Conservation (phyloP, 2,797 vertebrate genomes). For the Carapus acus region DNA sequence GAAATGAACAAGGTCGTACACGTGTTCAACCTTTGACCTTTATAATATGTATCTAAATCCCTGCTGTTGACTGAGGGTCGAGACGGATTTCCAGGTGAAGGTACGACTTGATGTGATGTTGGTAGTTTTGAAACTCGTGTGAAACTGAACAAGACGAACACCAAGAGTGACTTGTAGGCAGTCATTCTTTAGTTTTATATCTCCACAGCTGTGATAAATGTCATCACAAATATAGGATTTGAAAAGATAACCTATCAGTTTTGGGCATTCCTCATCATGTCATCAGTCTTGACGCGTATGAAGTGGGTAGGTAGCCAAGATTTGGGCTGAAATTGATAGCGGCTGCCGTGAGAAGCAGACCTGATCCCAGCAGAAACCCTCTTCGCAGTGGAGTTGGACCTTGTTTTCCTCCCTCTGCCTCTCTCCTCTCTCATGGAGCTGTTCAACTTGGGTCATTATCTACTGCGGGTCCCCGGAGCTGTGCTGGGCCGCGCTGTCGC, state of each 20-base stretch:
- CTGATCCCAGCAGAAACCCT: slow-evolving; percentile 2
- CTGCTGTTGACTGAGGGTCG: slow-evolving; percentile 17
- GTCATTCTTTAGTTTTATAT: too few species aligned
- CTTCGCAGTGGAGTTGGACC: slow-evolving; percentile 49
- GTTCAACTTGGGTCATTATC: slow-evolving; percentile 38
- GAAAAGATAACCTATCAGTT: too few species aligned
- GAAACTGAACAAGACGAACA: too few species aligned
- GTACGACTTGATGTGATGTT: slow-evolving; percentile 1
- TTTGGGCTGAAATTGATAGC: neutral
- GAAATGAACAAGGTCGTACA: slow-evolving; percentile 1
- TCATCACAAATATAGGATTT: too few species aligned
- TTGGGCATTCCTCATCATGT: neutral
- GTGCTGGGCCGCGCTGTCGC: slow-evolving; percentile 14
- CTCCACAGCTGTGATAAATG: too few species aligned
- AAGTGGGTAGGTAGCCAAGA: slow-evolving; percentile 1
- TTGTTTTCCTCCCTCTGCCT: slow-evolving; percentile 25
- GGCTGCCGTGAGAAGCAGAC: slow-evolving; percentile 1
- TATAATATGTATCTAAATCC: slow-evolving; percentile 32
- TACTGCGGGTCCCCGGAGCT: slow-evolving; percentile 23
- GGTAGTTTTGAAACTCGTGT: neutral
- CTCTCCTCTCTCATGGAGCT: slow-evolving; percentile 36
- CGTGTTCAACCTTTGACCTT: slow-evolving; percentile 37
- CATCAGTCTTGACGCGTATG: neutral
- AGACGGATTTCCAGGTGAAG: slow-evolving; percentile 34
- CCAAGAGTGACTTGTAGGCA: too few species aligned